Evolutionary conservation across 2,797 vertebrate genomes (phyloP), one percentile per base, ranked within the genome.

Genomic region (Sciurus vulgaris): DNA sequence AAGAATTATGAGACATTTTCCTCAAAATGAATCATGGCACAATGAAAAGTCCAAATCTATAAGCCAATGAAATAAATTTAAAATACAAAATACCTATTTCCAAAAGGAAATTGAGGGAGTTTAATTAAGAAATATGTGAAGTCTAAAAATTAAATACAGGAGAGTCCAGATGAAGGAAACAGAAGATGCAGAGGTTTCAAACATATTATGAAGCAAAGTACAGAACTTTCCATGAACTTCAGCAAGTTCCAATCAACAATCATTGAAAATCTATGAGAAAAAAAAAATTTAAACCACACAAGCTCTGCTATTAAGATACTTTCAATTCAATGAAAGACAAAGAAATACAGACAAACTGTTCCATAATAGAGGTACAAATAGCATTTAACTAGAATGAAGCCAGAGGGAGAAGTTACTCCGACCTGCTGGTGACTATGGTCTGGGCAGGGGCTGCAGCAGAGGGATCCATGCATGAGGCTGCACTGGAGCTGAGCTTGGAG

Each of bases 61-160:
- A 89, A 93, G 33, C 17, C 69, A 85, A 51, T 81, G 74, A 82
- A 93, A 70, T 38, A 8, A 51, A 78, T 35, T 85, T 89, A 74
- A 95, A 91, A 81, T 56, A 47, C 47, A 38, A 6, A 79, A 38
- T 41, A 70, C 72, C 30, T 88, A 72, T 70, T 93, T 96, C 82
- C 74, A 77, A 49, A 88, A 94, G n/a, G 15, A 92, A 56, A 26
- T 88, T 93, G 13, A 72, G 41, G 74, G 61, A 22, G 17, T 74
- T 93, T 89, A 65, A 89, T 81, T 76, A 82, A 92, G 41, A 77
- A 91, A 72, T 44, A 74, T 92, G 47, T 78, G 69, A 82, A 47
- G 92, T 85, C 84, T 94, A 30, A 63, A 65, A 94, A 63, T 41
- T 90, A 95, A 78, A 83, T 78, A 30, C 13, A n/a, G 72, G n/a